Percentiles rank a stretch among this genome's conserved stretches.
Conservation (phyloP, 2,888 invertebrate species). For the Parthenolecanium corni region DNA sequence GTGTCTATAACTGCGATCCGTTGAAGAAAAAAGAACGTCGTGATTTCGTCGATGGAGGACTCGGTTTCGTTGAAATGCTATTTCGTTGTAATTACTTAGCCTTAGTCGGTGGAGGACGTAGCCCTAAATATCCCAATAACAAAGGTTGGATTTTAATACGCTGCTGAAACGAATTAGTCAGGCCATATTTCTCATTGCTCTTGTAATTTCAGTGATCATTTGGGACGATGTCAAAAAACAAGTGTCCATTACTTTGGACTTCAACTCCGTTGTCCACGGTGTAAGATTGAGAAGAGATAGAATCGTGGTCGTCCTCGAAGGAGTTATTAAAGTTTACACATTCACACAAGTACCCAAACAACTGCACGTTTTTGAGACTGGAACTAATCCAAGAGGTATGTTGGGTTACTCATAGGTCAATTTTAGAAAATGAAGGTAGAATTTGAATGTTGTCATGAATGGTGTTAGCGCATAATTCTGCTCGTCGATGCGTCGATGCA, state of each 20-base stretch:
- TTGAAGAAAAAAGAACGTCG: slow-evolving; percentile 92
- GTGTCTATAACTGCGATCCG: slow-evolving; percentile 94
- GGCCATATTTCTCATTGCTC: slow-evolving; percentile 3
- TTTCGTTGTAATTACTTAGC: slow-evolving; percentile 96
- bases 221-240: slow-evolving; percentile 97
- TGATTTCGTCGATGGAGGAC: slow-evolving; percentile 84
- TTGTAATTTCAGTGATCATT: slow-evolving; percentile 60
- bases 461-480: too few species aligned
- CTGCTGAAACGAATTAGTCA: background rate
- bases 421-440: too few species aligned
- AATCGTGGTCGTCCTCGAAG: slow-evolving; percentile 89
- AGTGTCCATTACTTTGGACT: slow-evolving; percentile 86
- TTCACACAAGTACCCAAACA: slow-evolving; percentile 92
- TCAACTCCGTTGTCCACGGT: slow-evolving; percentile 83
- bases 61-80: slow-evolving; percentile 92
- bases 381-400: slow-evolving; percentile 74
- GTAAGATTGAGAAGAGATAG: slow-evolving; percentile 87
- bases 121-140: slow-evolving; percentile 85
- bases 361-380: slow-evolving; percentile 93
- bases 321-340: slow-evolving; percentile 92
- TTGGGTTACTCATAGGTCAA: too few species aligned
- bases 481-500: too few species aligned
- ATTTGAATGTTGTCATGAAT: too few species aligned
- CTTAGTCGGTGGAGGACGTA: slow-evolving; percentile 84
- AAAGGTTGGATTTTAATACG: slow-evolving; percentile 48